Evolutionary conservation across 1,140 invertebrate genomes (phyloP).

Genomic region (Drosophila ironensis): DNA sequence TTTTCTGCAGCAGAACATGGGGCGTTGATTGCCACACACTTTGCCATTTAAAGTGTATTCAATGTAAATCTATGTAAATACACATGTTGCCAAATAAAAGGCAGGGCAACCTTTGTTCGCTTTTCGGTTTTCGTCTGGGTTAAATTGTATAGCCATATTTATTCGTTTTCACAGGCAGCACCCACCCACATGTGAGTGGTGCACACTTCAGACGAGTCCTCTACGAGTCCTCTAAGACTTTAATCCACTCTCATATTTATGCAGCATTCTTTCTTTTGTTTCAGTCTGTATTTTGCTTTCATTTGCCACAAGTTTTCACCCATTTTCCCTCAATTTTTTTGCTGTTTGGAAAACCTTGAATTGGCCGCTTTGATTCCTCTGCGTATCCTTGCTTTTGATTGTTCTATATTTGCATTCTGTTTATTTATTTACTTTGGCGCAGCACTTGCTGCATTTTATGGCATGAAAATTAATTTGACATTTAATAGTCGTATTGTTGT

Average conservation of each 20-base stretch:
- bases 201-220: conserved; percentile 28
- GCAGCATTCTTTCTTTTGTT: conserved; percentile 25
- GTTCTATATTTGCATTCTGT: conserved; percentile 27
- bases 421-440: conserved; percentile 13
- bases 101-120: neutral
- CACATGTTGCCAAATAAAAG: conserved; percentile 49
- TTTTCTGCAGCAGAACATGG: too few relatives aligned
- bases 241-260: conserved; percentile 53
- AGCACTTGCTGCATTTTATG: conserved; percentile 63
- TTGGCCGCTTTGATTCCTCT: conserved; percentile 50
- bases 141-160: conserved; percentile 28
- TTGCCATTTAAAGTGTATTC: conserved; percentile 50
- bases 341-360: conserved; percentile 27
- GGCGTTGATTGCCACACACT: conserved; percentile 58
- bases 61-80: conserved; percentile 61
- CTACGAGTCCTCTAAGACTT: too few relatives aligned
- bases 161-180: conserved; percentile 14
- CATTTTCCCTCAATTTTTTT: conserved; percentile 18
- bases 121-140: neutral
- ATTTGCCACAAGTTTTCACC: conserved; percentile 11
- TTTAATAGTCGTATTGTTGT: conserved; percentile 49
- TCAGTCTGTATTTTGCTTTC: conserved; percentile 36
- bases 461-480: conserved; percentile 70
- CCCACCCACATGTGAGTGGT: conserved; percentile 29
- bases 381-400: conserved; percentile 33